Evolutionary conservation across 2,888 invertebrate species (phyloP).

Genomic region (Drosophila infuscata): DNA sequence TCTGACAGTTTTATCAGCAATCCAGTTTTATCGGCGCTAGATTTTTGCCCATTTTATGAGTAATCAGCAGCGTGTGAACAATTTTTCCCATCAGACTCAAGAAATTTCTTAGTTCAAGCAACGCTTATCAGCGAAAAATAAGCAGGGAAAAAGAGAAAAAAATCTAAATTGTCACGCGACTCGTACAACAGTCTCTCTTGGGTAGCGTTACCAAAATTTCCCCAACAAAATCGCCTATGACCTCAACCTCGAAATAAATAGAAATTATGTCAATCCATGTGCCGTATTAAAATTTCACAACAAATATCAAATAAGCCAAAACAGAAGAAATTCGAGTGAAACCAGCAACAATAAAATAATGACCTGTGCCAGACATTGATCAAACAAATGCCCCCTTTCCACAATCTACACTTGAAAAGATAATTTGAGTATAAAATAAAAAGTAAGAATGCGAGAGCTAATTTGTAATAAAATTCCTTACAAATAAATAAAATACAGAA

Average conservation of each 20-base stretch:
- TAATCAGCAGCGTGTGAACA: background rate
- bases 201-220: constrained; percentile 39
- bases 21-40: background rate
- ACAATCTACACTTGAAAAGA: background rate
- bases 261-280: constrained; percentile 74
- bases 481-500: too few relatives aligned
- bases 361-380: constrained; percentile 62
- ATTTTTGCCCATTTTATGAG: background rate
- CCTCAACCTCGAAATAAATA: constrained; percentile 68
- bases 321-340: constrained; percentile 19
- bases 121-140: background rate
- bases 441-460: background rate
- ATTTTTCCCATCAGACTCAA: background rate
- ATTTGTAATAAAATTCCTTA: too few relatives aligned
- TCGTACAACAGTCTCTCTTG: constrained; percentile 18
- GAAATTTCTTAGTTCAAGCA: background rate
- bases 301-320: constrained; percentile 12
- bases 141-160: background rate
- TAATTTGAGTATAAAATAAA: background rate
- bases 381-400: constrained; percentile 57
- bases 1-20: background rate
- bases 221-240: constrained; percentile 47
- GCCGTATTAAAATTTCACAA: constrained; percentile 62
- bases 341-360: constrained; percentile 49
- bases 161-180: constrained; percentile 25